Conservation (phyloP, 2,888 invertebrate species). For the Cheiracanthium punctorium region DNA sequence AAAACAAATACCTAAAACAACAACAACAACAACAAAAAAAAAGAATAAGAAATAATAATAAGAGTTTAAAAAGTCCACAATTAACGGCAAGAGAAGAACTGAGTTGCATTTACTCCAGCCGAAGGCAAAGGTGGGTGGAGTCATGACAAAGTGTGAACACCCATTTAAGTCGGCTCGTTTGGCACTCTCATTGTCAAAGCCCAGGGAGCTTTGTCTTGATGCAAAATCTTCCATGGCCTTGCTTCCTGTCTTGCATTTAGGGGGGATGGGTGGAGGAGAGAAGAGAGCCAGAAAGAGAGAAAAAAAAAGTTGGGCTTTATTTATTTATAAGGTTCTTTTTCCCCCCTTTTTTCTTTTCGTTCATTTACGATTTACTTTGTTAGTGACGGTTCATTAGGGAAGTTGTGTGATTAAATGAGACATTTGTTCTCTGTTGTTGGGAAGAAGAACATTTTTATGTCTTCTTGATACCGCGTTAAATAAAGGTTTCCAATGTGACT, state of each 20-base stretch:
- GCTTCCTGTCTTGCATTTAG: constrained; percentile 23
- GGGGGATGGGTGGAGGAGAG: background rate
- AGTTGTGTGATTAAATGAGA: background rate
- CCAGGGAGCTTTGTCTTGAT: background rate
- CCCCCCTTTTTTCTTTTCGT: background rate
- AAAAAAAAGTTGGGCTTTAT: background rate
- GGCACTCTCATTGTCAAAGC: constrained; percentile 28
- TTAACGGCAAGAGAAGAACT: constrained; percentile 4
- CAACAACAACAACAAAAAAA: background rate
- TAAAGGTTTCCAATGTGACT: too few species aligned
- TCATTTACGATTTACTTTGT: background rate
- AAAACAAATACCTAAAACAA: background rate
- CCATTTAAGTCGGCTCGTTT: constrained; percentile 23
- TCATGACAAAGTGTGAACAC: constrained; percentile 32
- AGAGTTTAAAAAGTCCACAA: constrained; percentile 18
- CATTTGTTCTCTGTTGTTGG: background rate
- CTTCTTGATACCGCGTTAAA: too few species aligned
- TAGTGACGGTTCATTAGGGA: constrained; percentile 16
- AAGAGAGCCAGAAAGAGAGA: background rate
- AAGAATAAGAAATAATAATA: background rate
- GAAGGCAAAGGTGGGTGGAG: constrained; percentile 29
- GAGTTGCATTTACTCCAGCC: background rate
- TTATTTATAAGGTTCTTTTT: background rate
- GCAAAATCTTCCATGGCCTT: background rate
- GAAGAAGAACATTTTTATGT: background rate